Conservation (phyloP, 1,140 invertebrate genomes). For the Trichomalopsis sarcophagae region DNA sequence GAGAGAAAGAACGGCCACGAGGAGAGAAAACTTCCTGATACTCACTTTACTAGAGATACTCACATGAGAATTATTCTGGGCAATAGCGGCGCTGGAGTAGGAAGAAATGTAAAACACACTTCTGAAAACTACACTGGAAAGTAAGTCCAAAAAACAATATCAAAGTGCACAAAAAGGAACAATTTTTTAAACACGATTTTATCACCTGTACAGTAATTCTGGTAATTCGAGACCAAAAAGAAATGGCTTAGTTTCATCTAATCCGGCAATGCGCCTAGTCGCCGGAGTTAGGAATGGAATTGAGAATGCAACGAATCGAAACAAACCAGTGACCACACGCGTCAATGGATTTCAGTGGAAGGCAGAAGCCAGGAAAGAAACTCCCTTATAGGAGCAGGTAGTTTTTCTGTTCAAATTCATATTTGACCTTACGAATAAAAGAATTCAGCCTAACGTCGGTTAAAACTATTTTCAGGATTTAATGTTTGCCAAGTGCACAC, state of each 20-base stretch:
- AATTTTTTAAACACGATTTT: not conserved
- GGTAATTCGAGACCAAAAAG: slow-evolving; percentile 82
- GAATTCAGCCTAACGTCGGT: not conserved
- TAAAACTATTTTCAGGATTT: slow-evolving; percentile 45
- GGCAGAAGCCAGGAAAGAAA: slow-evolving; percentile 72
- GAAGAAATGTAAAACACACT: slow-evolving; percentile 73
- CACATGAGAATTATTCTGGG: slow-evolving; percentile 94
- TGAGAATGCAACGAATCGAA: slow-evolving; percentile 76
- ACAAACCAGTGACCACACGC: slow-evolving; percentile 72
- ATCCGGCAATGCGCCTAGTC: slow-evolving; percentile 88
- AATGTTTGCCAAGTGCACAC: slow-evolving; percentile 45
- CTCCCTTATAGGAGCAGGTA: slow-evolving; percentile 70
- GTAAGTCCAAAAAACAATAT: slow-evolving; percentile 58
- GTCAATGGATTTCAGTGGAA: slow-evolving; percentile 75
- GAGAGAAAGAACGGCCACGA: slow-evolving; percentile 67
- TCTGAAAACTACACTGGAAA: slow-evolving; percentile 68
- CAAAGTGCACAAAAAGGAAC: not conserved
- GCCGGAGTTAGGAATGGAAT: slow-evolving; percentile 82
- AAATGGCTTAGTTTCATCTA: slow-evolving; percentile 91
- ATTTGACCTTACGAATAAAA: not conserved
- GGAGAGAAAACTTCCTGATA: slow-evolving; percentile 74
- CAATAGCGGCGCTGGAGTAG: slow-evolving; percentile 74
- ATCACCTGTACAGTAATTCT: slow-evolving; percentile 60
- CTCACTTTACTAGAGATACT: slow-evolving; percentile 88
- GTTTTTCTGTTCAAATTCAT: not conserved